Conservation (phyloP, 2,113 vertebrate genomes). For the Cryptomyrus ogoouensis region DNA sequence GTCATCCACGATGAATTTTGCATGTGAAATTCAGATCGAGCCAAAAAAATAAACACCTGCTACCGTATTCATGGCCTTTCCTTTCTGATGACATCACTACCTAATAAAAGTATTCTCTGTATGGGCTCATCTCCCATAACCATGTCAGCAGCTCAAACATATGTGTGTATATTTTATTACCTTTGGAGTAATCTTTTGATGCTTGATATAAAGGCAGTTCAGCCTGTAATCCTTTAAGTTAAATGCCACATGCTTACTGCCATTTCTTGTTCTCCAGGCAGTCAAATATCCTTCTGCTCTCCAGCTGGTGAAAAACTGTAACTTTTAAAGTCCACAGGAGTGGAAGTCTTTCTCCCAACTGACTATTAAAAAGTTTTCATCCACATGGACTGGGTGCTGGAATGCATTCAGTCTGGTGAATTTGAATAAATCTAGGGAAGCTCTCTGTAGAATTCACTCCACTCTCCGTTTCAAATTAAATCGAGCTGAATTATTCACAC, state of each 20-base stretch:
- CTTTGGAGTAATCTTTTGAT: background rate
- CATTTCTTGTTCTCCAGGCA: conserved; percentile 12
- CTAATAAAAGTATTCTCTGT: background rate
- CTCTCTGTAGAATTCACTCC: conserved; percentile 9
- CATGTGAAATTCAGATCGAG: background rate
- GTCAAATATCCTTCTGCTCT: background rate
- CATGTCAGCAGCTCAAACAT: background rate
- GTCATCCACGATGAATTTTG: background rate
- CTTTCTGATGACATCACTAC: background rate
- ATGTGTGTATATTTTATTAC: background rate
- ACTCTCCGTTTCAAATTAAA: conserved; percentile 25
- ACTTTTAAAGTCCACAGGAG: background rate
- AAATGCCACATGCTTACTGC: background rate
- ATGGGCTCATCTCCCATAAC: background rate
- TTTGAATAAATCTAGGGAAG: conserved; percentile 18
- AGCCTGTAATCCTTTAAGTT: conserved; percentile 10
- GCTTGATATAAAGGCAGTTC: background rate
- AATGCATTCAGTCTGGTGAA: conserved; percentile 11
- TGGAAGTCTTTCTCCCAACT: background rate
- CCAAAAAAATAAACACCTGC: background rate
- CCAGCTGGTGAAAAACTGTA: background rate
- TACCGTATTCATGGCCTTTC: background rate
- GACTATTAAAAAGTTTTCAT: conserved; percentile 11
- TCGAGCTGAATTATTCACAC: conserved; percentile 31
- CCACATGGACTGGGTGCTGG: conserved; percentile 4